Base-by-base conservation (phyloP, 2,797 vertebrate genomes). In the Dipus sagitta region DNA sequence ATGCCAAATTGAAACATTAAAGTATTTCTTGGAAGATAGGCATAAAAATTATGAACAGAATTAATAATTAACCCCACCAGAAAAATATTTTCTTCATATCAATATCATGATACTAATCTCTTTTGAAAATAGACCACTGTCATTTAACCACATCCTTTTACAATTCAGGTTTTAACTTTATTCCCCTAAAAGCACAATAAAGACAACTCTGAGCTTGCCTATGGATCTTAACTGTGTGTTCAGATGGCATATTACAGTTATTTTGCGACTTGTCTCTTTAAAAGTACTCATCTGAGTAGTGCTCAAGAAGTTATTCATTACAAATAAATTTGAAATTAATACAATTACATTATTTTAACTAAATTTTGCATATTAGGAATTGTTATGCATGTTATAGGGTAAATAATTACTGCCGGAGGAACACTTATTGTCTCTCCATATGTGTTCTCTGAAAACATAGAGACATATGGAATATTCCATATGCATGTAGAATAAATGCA, bases 21-120 rank as follows among this genome's bases (percentile, higher is more conserved):
- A 93, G 1, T 78, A 42, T 71, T 94, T 76, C 47, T 78, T 87
- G 42, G 34, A 71, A 83, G 91, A 30, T 81, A 79, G 65, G 17
- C 9, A 68, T 67, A 84, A 15, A 88, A 6, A 85, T 13, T 54
- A 0, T 88, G 58, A 65, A 64, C 87, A 1, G 52, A 64, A 84
- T 92, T 82, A 91, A 72, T 38, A 91, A 62, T n/a, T 4, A 84
- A 72, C 74, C 5, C 58, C 60, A 12, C 12, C n/a, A 67, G 2
- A 94, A 91, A 71, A 0, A 62, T 60, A 87, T 84, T 93, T 8
- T 92, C 26, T 89, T 3, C 23, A 1, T 87, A 47, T 84, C 21
- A 70, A 7, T 64, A 21, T 10, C 26, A 8, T 78, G 42, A 6
- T 85, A 0, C 90, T 82, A 88, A 9, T 93, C 10, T 86, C 28